Conservation (phyloP, 2,113 vertebrate genomes). For the Sander lucioperca region DNA sequence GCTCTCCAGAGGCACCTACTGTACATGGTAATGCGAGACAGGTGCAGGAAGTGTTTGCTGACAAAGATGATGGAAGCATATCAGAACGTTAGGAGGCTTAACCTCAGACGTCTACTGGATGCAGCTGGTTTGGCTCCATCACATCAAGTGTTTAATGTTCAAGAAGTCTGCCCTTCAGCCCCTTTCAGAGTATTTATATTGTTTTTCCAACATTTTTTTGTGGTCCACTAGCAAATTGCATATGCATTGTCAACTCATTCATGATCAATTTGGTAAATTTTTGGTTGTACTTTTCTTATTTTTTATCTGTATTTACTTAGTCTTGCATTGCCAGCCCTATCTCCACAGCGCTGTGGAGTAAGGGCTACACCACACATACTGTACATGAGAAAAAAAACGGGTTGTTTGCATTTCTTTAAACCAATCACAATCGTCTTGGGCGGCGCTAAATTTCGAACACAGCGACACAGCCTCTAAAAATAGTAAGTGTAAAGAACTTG, state of each 20-base stretch:
- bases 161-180: background rate
- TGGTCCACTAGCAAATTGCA: background rate
- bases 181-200: background rate
- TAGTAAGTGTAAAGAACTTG: too few relatives aligned
- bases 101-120: background rate
- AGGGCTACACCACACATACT: too few relatives aligned
- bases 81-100: slow-evolving; percentile 8
- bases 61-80: background rate
- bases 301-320: background rate
- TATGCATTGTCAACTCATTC: background rate
- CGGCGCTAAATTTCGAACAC: too few relatives aligned
- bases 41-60: slow-evolving; percentile 25
- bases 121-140: slow-evolving; percentile 5
- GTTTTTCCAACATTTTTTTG: background rate
- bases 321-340: too few relatives aligned
- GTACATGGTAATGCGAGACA: slow-evolving; percentile 21
- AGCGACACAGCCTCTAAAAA: too few relatives aligned
- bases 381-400: too few relatives aligned
- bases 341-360: too few relatives aligned
- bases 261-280: background rate
- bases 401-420: too few relatives aligned
- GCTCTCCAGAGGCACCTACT: slow-evolving; percentile 1
- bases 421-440: too few relatives aligned
- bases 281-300: background rate
- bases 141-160: background rate